Evolutionary conservation across 1,140 invertebrate genomes (phyloP).

Genomic region (Vanessa atalanta): DNA sequence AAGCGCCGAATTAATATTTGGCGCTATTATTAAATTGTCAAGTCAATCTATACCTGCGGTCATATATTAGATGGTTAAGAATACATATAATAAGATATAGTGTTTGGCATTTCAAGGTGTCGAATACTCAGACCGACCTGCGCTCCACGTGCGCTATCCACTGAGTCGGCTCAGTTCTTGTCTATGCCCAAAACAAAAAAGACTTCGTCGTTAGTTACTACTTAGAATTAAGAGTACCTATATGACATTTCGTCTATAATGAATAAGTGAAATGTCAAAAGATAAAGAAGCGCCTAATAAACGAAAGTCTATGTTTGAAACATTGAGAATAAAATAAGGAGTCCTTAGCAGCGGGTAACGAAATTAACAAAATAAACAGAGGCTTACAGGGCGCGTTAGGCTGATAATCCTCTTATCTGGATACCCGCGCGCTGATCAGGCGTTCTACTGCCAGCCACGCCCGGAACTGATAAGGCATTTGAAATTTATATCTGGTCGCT

Average conservation of each 20-base stretch:
- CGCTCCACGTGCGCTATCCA: no score
- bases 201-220: no score
- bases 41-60: no score
- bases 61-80: no score
- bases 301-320: constrained; percentile 6
- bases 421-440: constrained; percentile 45
- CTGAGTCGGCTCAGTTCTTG: no score
- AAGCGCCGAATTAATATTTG: no score
- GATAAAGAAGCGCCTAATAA: constrained; percentile 4
- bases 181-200: no score
- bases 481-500: constrained; percentile 31
- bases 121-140: no score
- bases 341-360: constrained; percentile 5
- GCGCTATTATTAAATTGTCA: no score
- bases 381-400: constrained; percentile 41
- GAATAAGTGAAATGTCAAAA: background rate
- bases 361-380: constrained; percentile 57
- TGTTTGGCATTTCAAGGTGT: no score
- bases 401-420: constrained; percentile 59
- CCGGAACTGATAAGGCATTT: constrained; percentile 40
- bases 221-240: no score
- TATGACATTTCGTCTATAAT: background rate
- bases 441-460: constrained; percentile 37
- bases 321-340: background rate
- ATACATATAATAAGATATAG: no score